Percentiles rank a stretch among this genome's conserved stretches.
These are phyloP conservation scores for Eupeodes luniger DNA, from an alignment of 2,888 invertebrate genomes.

Conservation along the genomic window DNA sequence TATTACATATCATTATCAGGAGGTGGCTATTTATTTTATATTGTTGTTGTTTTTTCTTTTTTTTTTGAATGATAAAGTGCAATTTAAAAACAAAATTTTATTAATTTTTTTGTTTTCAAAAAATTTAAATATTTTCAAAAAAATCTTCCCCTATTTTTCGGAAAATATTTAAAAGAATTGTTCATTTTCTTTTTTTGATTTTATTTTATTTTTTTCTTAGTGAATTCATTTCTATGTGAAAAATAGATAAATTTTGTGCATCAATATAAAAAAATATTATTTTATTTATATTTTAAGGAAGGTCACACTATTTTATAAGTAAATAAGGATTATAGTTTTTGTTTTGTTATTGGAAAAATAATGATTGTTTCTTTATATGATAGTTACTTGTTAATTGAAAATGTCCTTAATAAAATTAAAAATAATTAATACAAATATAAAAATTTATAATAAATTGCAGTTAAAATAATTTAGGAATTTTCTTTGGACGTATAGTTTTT, in stretches of 20 bases:
- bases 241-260: slow-evolving; percentile 63
- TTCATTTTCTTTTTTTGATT: not conserved
- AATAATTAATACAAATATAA: not conserved
- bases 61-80: slow-evolving; percentile 35
- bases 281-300: slow-evolving; percentile 46
- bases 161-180: slow-evolving; percentile 78
- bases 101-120: slow-evolving; percentile 28
- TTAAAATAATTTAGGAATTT: slow-evolving; percentile 49
- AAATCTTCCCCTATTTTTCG: slow-evolving; percentile 83
- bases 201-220: not conserved
- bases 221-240: slow-evolving; percentile 51
- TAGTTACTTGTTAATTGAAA: slow-evolving; percentile 61
- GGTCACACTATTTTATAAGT: not conserved
- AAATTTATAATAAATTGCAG: slow-evolving; percentile 2
- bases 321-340: slow-evolving; percentile 55
- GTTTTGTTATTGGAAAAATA: slow-evolving; percentile 40
- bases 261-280: slow-evolving; percentile 51
- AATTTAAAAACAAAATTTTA: slow-evolving; percentile 23
- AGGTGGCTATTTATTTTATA: slow-evolving; percentile 23
- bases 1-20: slow-evolving; percentile 37
- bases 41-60: slow-evolving; percentile 32
- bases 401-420: slow-evolving; percentile 15
- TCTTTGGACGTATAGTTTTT: slow-evolving; percentile 55
- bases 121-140: slow-evolving; percentile 78
- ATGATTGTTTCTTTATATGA: slow-evolving; percentile 66